Conservation (phyloP, 2,113 vertebrate genomes). For the Theristicus caerulescens region DNA sequence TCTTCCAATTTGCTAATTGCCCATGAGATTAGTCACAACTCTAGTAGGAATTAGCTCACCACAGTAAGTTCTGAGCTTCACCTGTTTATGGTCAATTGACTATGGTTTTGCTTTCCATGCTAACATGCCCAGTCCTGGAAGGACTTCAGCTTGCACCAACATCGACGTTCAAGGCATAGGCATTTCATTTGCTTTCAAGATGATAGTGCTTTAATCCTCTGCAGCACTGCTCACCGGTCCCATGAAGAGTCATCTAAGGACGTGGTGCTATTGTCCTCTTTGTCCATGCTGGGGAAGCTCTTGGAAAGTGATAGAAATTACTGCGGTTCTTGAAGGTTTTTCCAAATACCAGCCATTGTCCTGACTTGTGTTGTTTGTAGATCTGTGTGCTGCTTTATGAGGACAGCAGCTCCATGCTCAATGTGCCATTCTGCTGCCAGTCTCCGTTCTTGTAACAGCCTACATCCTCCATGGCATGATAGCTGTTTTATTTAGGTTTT, state of each 20-base stretch:
- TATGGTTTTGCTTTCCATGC: background rate
- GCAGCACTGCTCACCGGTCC: background rate
- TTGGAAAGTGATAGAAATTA: background rate
- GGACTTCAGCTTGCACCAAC: background rate
- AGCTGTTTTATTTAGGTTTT: background rate
- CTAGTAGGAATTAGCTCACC: background rate
- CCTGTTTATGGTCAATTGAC: background rate
- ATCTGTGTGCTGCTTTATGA: background rate
- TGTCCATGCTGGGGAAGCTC: background rate
- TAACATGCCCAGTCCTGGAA: background rate
- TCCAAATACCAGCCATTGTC: background rate
- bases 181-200: background rate
- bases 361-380: background rate
- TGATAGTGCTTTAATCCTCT: background rate
- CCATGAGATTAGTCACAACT: background rate
- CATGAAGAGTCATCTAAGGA: background rate
- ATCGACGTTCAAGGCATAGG: background rate
- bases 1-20: slow-evolving; percentile 25
- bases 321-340: background rate
- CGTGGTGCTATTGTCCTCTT: background rate
- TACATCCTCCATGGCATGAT: background rate
- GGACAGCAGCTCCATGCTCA: background rate
- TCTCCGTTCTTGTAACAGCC: background rate
- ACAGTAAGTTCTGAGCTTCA: background rate
- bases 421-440: background rate